These are phyloP conservation scores for Acleris sparsana DNA, from an alignment of 2,888 invertebrate genomes.

Conservation along the genomic window DNA sequence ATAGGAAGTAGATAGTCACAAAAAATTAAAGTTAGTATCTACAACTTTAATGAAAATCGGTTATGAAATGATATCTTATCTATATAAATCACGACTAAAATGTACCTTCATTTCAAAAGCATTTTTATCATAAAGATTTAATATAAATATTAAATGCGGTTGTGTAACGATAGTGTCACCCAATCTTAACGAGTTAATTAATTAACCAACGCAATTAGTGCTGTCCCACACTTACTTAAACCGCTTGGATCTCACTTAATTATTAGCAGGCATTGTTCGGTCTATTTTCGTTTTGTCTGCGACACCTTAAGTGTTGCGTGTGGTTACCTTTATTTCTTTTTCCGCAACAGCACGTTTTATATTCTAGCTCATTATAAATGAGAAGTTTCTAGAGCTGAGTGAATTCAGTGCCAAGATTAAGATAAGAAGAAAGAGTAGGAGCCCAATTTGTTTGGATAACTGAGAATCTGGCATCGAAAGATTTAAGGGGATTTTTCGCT, in stretches of 20 bases:
- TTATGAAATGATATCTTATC: too few species aligned
- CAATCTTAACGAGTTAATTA: constrained; percentile 18
- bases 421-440: too few species aligned
- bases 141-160: too few species aligned
- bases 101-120: too few species aligned
- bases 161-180: background rate
- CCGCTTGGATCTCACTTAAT: constrained; percentile 32
- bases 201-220: constrained; percentile 34
- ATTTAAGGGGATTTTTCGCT: too few species aligned
- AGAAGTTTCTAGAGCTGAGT: constrained; percentile 40
- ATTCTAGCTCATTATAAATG: constrained; percentile 51
- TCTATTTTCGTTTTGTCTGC: constrained; percentile 40
- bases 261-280: constrained; percentile 31
- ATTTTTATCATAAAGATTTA: too few species aligned
- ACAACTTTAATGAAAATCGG: too few species aligned
- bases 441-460: too few species aligned
- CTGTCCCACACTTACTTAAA: constrained; percentile 34
- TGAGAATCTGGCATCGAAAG: too few species aligned
- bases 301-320: constrained; percentile 53
- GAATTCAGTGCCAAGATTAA: constrained; percentile 41
- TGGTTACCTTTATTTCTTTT: constrained; percentile 40
- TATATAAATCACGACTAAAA: too few species aligned
- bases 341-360: constrained; percentile 46
- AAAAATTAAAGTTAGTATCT: too few species aligned
- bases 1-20: too few species aligned